A percentile compares a stretch with the other conserved stretches of the same genome.
phyloP scores from a whole-genome alignment of 2,797 vertebrate genomes.

The Caiman crocodilus region DNA sequence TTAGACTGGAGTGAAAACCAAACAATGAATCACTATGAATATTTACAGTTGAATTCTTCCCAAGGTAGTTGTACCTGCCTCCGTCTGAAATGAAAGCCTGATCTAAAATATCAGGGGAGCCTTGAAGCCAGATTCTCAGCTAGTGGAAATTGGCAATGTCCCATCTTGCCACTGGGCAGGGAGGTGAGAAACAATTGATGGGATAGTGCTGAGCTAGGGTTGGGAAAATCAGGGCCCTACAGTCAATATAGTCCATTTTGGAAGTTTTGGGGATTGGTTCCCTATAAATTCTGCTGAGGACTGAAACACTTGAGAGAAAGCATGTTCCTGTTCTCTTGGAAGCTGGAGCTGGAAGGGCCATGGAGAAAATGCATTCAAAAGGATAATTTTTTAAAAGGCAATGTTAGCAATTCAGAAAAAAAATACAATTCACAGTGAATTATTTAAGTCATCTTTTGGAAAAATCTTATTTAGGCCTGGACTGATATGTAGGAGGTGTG shows the following conservation, averaged over 20 bases:
- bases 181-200: background rate
- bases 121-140: slow-evolving; percentile 27
- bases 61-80: slow-evolving; percentile 67
- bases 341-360: background rate
- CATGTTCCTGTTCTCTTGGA: background rate
- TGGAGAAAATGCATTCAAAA: slow-evolving; percentile 6
- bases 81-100: slow-evolving; percentile 35
- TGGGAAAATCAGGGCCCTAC: background rate
- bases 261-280: background rate
- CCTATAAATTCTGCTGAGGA: background rate
- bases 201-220: background rate
- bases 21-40: slow-evolving; percentile 75
- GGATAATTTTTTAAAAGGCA: slow-evolving; percentile 21
- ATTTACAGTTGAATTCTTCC: slow-evolving; percentile 73
- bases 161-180: background rate
- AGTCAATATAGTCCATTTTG: background rate
- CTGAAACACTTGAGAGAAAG: slow-evolving; percentile 34
- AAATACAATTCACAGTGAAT: background rate
- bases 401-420: background rate
- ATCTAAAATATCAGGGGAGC: slow-evolving; percentile 8
- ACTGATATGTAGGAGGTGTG: background rate
- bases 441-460: slow-evolving; percentile 21
- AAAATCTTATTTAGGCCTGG: background rate
- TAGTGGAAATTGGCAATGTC: fast-evolving
- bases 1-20: slow-evolving; percentile 72